Conservation (phyloP, 1,140 invertebrate species). For the Tetramorium alpestre region DNA sequence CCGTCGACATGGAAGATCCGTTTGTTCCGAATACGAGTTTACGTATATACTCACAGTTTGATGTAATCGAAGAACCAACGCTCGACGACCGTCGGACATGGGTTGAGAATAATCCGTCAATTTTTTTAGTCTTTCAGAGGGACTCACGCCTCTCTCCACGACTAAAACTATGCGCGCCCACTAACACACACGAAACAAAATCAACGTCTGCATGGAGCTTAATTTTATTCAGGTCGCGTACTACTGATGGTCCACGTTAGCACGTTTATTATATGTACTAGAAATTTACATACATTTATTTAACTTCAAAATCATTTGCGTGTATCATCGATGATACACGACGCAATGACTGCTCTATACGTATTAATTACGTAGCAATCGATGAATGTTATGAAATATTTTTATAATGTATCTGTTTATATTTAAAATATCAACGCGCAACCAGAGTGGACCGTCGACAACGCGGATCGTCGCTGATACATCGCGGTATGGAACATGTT, state of each 20-base stretch:
- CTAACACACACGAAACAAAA: slow-evolving; percentile 82
- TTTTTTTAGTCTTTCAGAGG: slow-evolving; percentile 93
- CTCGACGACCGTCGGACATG: slow-evolving; percentile 96
- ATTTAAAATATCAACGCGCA: neutral
- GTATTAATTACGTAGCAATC: neutral
- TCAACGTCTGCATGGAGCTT: neutral
- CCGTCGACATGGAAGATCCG: neutral
- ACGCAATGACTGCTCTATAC: too few species aligned
- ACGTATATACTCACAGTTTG: slow-evolving; percentile 89
- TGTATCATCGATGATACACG: too few species aligned
- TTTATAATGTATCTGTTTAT: neutral
- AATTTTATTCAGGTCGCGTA: neutral
- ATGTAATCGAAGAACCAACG: slow-evolving; percentile 93
- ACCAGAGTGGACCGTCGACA: neutral
- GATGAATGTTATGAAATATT: neutral
- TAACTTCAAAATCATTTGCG: neutral
- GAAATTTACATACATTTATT: neutral
- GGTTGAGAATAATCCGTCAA: slow-evolving; percentile 97
- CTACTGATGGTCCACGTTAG: neutral
- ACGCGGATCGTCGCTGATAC: neutral
- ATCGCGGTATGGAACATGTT: neutral
- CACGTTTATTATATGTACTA: neutral
- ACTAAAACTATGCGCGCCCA: slow-evolving; percentile 99
- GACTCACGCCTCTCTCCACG: slow-evolving; percentile 97
- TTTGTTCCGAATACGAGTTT: neutral